These are phyloP conservation scores for Drosophila pandora DNA, from an alignment of 1,140 invertebrate genomes.

Conservation along the genomic window DNA sequence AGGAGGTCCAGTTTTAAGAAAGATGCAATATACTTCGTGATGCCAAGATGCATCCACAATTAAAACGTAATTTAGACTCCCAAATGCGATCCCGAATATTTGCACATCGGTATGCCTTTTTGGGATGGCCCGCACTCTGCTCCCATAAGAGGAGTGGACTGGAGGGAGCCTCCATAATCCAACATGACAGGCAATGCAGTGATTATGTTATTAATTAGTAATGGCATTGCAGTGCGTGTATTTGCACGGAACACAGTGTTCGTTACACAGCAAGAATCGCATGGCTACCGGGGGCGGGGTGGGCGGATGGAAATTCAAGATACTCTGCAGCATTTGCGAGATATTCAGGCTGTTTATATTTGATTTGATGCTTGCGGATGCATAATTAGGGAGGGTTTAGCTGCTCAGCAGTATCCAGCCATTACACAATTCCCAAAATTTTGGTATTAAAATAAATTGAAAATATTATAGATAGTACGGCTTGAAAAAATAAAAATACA, in stretches of 20 bases:
- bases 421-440: not conserved
- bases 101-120: no score
- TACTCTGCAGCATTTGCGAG: slow-evolving; percentile 7
- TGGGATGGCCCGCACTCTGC: not conserved
- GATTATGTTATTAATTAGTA: slow-evolving; percentile 79
- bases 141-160: not conserved
- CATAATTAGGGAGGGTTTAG: slow-evolving; percentile 20
- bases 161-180: not conserved
- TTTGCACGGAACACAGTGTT: slow-evolving; percentile 68
- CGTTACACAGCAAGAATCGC: slow-evolving; percentile 42
- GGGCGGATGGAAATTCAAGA: slow-evolving; percentile 3
- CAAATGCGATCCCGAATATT: no score
- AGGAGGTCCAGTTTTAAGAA: not conserved
- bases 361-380: slow-evolving; percentile 22
- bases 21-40: not conserved
- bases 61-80: no score
- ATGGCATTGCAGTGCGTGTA: slow-evolving; percentile 65
- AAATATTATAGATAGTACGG: no score
- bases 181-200: slow-evolving; percentile 63
- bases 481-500: no score
- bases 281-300: not conserved
- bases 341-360: slow-evolving; percentile 23
- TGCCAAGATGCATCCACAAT: no score
- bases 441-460: no score
- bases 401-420: not conserved